Conservation (phyloP, 2,113 vertebrate genomes). For the Pollimyrus isidori region DNA sequence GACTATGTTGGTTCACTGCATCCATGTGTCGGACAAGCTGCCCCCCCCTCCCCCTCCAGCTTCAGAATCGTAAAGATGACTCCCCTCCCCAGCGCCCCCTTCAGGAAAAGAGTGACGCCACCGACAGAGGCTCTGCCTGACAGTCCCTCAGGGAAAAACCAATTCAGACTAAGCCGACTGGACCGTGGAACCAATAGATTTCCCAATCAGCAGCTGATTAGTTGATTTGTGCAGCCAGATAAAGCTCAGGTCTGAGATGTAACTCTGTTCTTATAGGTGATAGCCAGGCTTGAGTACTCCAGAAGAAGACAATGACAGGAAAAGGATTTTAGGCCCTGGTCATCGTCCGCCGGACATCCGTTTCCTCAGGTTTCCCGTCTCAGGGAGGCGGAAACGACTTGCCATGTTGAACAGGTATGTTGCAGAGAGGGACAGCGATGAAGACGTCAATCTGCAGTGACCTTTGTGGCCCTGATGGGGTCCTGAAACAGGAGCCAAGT, state of each 20-base stretch:
- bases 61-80: not conserved
- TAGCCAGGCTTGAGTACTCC: not conserved
- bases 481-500: not conserved
- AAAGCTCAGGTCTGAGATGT: not conserved
- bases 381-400: not conserved
- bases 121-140: not conserved
- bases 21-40: not conserved
- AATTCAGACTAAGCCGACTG: not conserved
- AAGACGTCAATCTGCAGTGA: not conserved
- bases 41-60: not conserved
- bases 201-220: not conserved
- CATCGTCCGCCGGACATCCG: not conserved
- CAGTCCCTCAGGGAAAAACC: not conserved
- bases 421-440: not conserved
- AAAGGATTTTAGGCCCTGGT: not conserved
- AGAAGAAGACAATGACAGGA: not conserved
- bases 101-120: not conserved
- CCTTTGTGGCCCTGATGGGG: not conserved
- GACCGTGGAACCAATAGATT: not conserved
- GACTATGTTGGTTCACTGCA: not conserved
- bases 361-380: not conserved
- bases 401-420: not conserved
- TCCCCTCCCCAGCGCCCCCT: not conserved
- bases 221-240: not conserved
- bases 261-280: not conserved